phyloP scores from a whole-genome alignment of 30 jellyfish, hydroid and myxozoan species.

The Cassiopea andromeda region DNA sequence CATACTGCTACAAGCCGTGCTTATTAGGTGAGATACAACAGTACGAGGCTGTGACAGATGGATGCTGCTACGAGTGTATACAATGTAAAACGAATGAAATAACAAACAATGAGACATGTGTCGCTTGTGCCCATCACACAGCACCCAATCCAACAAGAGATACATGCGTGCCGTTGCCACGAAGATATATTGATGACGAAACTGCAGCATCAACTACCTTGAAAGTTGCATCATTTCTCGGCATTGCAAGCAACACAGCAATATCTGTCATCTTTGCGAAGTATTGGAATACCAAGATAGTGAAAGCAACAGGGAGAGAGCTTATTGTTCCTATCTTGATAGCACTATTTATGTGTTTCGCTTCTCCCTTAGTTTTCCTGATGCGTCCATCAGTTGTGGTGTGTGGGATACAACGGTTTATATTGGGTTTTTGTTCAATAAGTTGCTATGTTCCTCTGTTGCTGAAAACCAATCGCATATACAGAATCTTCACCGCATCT shows the following conservation, averaged over 20 bases:
- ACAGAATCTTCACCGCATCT: constrained; percentile 79
- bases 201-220: not conserved
- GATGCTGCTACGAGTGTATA: not conserved
- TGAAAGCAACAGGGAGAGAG: constrained; percentile 74
- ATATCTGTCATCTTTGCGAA: constrained; percentile 18
- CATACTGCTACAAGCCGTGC: constrained; percentile 67
- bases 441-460: constrained; percentile 88
- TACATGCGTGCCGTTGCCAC: constrained; percentile 36
- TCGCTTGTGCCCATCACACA: not conserved
- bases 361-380: constrained; percentile 57
- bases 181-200: not conserved
- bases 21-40: not conserved
- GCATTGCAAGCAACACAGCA: constrained; percentile 43
- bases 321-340: constrained; percentile 49
- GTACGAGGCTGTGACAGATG: not conserved
- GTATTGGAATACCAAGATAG: constrained; percentile 36
- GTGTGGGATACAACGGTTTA: constrained; percentile 73
- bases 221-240: constrained; percentile 16
- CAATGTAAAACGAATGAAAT: not conserved
- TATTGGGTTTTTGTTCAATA: constrained; percentile 81
- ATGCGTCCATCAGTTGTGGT: constrained; percentile 36
- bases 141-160: not conserved
- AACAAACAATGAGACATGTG: not conserved
- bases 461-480: constrained; percentile 87
- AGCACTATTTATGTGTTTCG: constrained; percentile 71